Conservation (phyloP, 2,888 invertebrate species). For the Allygus modestus region DNA sequence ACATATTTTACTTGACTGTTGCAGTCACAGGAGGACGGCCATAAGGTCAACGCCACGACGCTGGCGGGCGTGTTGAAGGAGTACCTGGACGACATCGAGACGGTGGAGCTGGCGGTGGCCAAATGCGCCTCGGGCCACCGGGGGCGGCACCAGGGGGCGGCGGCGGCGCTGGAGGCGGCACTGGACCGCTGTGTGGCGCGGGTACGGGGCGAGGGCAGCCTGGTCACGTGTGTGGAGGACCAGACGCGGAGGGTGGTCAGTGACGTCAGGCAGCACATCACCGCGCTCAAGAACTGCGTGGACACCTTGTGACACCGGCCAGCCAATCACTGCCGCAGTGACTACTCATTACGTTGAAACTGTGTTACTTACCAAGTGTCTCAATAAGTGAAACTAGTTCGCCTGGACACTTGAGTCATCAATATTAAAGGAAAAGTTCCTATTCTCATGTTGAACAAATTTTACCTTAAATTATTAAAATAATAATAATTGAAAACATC, state of each 20-base stretch:
- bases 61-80: conserved; percentile 15
- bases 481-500: no score
- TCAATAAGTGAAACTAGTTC: no score
- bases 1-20: neutral
- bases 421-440: neutral
- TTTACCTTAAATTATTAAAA: no score
- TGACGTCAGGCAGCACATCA: conserved; percentile 17
- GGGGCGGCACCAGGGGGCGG: neutral
- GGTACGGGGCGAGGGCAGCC: neutral
- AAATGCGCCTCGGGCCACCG: neutral
- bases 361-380: no score
- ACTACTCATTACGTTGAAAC: no score
- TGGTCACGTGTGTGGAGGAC: neutral
- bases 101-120: conserved; percentile 24
- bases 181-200: neutral
- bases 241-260: conserved; percentile 3
- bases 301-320: neutral
- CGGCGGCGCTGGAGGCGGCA: neutral
- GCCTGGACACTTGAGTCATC: neutral
- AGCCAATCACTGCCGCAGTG: neutral
- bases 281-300: conserved; percentile 21
- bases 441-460: neutral
- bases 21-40: neutral
- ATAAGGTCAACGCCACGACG: neutral
- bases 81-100: conserved; percentile 45